A percentile compares a stretch with the other conserved stretches of the same genome.
Evolutionary conservation across 2,888 invertebrate species (phyloP).

Genomic region (Harpalus rubripes): DNA sequence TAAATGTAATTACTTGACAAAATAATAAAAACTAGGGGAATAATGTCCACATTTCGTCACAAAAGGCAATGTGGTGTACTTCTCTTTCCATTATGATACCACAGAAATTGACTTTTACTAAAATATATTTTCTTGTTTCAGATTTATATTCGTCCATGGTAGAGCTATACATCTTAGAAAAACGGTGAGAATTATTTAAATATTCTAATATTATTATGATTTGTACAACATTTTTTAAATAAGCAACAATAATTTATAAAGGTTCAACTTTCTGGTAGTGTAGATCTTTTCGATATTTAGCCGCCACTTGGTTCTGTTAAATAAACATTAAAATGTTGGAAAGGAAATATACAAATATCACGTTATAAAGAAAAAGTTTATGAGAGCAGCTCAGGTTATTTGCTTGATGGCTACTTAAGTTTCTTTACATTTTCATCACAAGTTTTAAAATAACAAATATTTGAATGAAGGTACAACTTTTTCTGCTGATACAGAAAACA

Average conservation of each 20-base stretch:
- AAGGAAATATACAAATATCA: constrained; percentile 57
- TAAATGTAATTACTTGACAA: too few relatives aligned
- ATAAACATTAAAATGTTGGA: constrained; percentile 35
- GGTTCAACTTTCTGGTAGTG: constrained; percentile 21
- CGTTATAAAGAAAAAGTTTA: constrained; percentile 25
- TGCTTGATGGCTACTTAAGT: constrained; percentile 51
- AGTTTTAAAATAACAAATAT: constrained; percentile 56
- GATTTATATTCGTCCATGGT: too few relatives aligned
- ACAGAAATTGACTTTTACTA: too few relatives aligned
- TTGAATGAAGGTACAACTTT: constrained; percentile 27
- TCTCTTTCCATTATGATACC: too few relatives aligned
- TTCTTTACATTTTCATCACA: constrained; percentile 32
- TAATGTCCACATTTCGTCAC: too few relatives aligned
- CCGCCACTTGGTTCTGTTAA: constrained; percentile 16
- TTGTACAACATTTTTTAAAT: too few relatives aligned
- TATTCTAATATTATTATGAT: too few relatives aligned
- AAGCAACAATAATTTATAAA: neutral
- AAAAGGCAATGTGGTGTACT: too few relatives aligned
- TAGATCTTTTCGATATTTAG: constrained; percentile 17
- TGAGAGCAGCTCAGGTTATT: constrained; percentile 25
- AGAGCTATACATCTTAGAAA: too few relatives aligned
- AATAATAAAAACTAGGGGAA: too few relatives aligned
- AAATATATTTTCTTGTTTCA: too few relatives aligned
- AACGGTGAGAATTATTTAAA: too few relatives aligned
- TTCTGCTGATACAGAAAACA: neutral